phyloP scores from a whole-genome alignment of 2,113 vertebrate species.

The Plectropomus leopardus region DNA sequence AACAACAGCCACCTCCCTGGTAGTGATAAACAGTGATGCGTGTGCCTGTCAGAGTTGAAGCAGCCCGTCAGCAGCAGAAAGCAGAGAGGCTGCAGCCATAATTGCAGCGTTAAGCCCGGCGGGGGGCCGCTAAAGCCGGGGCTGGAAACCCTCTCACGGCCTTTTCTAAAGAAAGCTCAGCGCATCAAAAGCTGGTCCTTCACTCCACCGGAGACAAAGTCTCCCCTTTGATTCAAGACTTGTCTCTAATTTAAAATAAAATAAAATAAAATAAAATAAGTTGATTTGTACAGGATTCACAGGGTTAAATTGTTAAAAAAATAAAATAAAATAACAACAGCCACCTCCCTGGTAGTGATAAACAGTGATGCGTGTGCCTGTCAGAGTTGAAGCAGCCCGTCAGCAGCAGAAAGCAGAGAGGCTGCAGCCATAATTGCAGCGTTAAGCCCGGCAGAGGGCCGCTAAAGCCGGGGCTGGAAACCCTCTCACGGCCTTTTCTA shows the following conservation, averaged over 20 bases:
- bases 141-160: conserved; percentile 15
- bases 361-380: background rate
- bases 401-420: conserved; percentile 26
- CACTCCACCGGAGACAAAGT: conserved; percentile 7
- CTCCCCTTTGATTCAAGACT: conserved; percentile 24
- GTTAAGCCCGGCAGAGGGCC: conserved; percentile 33
- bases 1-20: background rate
- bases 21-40: background rate
- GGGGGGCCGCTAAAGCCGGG: conserved; percentile 36
- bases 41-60: background rate
- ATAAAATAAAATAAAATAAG: too few relatives aligned
- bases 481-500: conserved; percentile 26
- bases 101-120: conserved; percentile 26
- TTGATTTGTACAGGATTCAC: too few relatives aligned
- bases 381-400: background rate
- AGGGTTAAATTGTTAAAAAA: too few relatives aligned
- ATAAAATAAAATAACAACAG: background rate
- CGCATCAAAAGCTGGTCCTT: conserved; percentile 11
- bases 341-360: background rate
- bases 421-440: conserved; percentile 35
- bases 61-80: conserved; percentile 13
- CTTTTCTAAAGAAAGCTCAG: conserved; percentile 30
- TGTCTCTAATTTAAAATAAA: conserved; percentile 24
- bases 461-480: conserved; percentile 25
- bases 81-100: conserved; percentile 35